These are phyloP conservation scores for Porites rus DNA, from an alignment of 92 coral and sea anemone genomes.

Conservation along the genomic window DNA sequence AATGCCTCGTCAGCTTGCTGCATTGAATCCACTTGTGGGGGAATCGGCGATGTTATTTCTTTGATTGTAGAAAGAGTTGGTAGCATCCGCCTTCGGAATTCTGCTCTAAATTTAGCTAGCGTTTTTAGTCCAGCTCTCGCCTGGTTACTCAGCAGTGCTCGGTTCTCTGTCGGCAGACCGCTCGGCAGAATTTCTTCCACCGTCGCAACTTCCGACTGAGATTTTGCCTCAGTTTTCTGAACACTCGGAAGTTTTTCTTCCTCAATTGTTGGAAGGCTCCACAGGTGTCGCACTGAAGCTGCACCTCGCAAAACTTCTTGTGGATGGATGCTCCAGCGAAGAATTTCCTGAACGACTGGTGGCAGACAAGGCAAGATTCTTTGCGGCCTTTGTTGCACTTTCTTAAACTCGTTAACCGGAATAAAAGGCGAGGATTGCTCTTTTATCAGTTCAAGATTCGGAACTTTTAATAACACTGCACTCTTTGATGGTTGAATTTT, in stretches of 20 bases:
- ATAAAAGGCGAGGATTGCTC: background rate
- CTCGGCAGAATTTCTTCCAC: slow-evolving; percentile 11
- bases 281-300: slow-evolving; percentile 6
- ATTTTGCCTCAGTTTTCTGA: background rate
- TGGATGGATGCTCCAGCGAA: slow-evolving; percentile 14
- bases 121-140: background rate
- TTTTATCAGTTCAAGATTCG: background rate
- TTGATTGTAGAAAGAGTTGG: slow-evolving; percentile 24
- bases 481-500: background rate
- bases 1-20: background rate
- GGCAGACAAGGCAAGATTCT: slow-evolving; percentile 16
- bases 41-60: background rate
- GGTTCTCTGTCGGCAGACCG: slow-evolving; percentile 20
- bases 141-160: slow-evolving; percentile 30
- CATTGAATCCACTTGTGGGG: background rate
- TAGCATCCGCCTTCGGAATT: slow-evolving; percentile 8
- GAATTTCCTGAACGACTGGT: slow-evolving; percentile 7
- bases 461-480: background rate
- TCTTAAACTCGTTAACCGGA: background rate
- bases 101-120: background rate
- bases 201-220: background rate
- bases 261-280: slow-evolving; percentile 18
- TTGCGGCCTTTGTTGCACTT: background rate
- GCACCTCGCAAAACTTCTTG: slow-evolving; percentile 18
- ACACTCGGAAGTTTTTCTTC: background rate